Evolutionary conservation across 2,113 vertebrate species (phyloP).

Genomic region (Isurus oxyrinchus): DNA sequence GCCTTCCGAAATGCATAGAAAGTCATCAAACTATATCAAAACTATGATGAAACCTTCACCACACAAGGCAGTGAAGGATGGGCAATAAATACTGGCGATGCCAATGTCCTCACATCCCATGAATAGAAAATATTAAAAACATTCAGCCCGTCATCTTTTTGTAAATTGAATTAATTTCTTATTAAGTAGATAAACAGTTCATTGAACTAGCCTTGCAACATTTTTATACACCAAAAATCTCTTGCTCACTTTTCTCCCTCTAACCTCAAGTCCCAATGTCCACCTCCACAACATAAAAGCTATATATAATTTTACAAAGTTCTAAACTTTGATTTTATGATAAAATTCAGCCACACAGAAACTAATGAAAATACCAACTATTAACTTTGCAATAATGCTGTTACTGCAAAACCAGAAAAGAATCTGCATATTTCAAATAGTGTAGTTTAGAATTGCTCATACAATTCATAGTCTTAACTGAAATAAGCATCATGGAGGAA

Average conservation of each 20-base stretch:
- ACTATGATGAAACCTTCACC: too few species aligned
- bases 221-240: neutral
- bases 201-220: neutral
- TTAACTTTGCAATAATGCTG: neutral
- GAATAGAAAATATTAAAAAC: too few species aligned
- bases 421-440: neutral
- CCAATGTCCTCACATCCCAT: too few species aligned
- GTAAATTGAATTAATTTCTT: too few species aligned
- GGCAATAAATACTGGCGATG: too few species aligned
- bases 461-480: neutral
- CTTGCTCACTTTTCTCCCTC: neutral
- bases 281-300: neutral
- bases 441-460: neutral
- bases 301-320: neutral
- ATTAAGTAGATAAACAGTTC: neutral
- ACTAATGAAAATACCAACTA: neutral
- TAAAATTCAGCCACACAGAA: neutral
- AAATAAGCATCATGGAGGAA: neutral
- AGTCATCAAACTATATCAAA: too few species aligned
- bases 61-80: too few species aligned
- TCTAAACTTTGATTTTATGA: neutral
- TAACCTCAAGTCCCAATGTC: neutral
- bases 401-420: neutral
- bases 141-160: too few species aligned
- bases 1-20: too few species aligned